phyloP scores from a whole-genome alignment of 2,797 vertebrate genomes.

The Synanceia verrucosa region DNA sequence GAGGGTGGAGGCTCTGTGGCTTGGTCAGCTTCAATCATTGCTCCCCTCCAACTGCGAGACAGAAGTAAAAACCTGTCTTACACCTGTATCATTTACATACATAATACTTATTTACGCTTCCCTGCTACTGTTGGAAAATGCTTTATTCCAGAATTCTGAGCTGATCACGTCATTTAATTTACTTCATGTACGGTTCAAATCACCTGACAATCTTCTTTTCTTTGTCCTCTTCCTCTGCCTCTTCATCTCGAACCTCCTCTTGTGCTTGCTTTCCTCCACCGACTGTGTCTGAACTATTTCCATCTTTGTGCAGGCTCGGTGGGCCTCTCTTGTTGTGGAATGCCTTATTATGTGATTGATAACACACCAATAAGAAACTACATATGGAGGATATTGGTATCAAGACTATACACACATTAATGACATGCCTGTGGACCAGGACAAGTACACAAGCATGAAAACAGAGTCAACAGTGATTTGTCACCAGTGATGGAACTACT shows the following conservation, averaged over 20 bases:
- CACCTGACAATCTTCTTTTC: constrained; percentile 87
- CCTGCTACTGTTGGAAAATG: constrained; percentile 2
- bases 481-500: not conserved
- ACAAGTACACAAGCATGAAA: not conserved
- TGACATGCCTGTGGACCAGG: not conserved
- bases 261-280: constrained; percentile 48
- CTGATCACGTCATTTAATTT: not conserved
- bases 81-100: not conserved
- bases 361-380: not conserved
- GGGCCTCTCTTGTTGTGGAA: constrained; percentile 75
- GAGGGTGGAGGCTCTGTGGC: constrained; percentile 81
- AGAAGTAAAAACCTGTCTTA: not conserved
- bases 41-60: constrained; percentile 90
- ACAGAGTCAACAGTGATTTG: not conserved
- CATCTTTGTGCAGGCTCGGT: constrained; percentile 59
- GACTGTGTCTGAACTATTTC: constrained; percentile 64
- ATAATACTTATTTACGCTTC: too few species aligned
- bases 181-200: not conserved
- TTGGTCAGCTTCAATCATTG: constrained; percentile 90
- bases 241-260: constrained; percentile 38
- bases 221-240: constrained; percentile 57
- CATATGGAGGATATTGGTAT: not conserved
- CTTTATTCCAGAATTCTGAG: not conserved
- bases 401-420: not conserved
- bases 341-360: constrained; percentile 67